Evolutionary conservation across 2,888 invertebrate genomes (phyloP).

Genomic region (Phrixothrix hirtus): DNA sequence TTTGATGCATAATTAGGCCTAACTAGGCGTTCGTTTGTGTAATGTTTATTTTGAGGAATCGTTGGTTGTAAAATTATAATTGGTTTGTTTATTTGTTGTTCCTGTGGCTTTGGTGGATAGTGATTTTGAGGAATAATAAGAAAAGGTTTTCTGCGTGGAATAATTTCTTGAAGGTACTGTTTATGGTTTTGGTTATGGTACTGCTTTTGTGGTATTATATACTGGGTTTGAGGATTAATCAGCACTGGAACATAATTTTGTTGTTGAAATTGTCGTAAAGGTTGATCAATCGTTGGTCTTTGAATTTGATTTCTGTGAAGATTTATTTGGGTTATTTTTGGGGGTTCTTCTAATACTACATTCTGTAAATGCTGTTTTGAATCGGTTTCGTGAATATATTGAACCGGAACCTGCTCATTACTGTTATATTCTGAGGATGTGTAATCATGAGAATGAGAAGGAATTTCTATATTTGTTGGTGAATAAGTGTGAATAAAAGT

Average conservation of each 20-base stretch:
- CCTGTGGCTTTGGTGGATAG: constrained; percentile 2
- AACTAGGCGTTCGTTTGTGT: constrained; percentile 30
- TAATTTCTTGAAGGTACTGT: constrained; percentile 21
- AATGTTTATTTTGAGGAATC: constrained; percentile 3
- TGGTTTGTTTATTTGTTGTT: constrained; percentile 10
- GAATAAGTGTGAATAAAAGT: constrained; percentile 51
- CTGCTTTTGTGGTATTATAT: constrained; percentile 16
- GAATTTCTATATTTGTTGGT: constrained; percentile 49
- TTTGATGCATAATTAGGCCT: background rate
- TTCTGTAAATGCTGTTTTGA: constrained; percentile 3
- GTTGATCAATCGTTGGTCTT: constrained; percentile 12
- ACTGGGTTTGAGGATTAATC: constrained; percentile 17
- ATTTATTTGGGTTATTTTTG: constrained; percentile 11
- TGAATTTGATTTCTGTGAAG: constrained; percentile 13
- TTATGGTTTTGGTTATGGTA: constrained; percentile 20
- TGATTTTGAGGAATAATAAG: constrained; percentile 10
- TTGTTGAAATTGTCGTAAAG: constrained; percentile 19
- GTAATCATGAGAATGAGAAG: constrained; percentile 18
- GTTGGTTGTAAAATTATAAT: constrained; percentile 11
- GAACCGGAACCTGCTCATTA: constrained; percentile 8
- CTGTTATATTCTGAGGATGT: constrained; percentile 3
- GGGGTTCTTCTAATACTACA: constrained; percentile 13
- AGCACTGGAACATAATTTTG: constrained; percentile 28
- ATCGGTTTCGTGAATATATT: constrained; percentile 4
- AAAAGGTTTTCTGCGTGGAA: constrained; percentile 9